Evolutionary conservation across 2,888 invertebrate genomes (phyloP), one percentile per base, ranked within the genome.

Genomic region (Stegana nigrithorax): DNA sequence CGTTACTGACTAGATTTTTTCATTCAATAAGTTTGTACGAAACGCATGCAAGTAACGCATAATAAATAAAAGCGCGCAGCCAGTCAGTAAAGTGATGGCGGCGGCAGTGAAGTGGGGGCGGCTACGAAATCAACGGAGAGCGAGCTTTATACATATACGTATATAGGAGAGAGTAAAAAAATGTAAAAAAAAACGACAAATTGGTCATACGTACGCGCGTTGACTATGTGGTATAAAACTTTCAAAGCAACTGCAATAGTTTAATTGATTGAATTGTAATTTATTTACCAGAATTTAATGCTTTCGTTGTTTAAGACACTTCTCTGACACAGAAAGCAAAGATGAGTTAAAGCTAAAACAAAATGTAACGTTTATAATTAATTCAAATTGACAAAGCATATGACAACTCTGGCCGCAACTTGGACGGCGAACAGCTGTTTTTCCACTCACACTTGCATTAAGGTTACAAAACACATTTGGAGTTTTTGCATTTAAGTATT

Each of bases 401-500:
- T 10, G 2, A n/a, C 8, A 12, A 5, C 23, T 4, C 21, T 17
- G n/a, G 14, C 10, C 39, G 32, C 32, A 5, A 32, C n/a, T n/a
- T 36, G 36, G 12, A 25, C 8, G 1, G 25, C 25, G 23, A 47
- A 23, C 23, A 47, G 23, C 23, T 47, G 25, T 17, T 0, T 17
- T 4, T 4, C 2, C 32, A 39, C 39, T 39, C 7, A 14, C 14
- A 39, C 10, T 39, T 47, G 25, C 25, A 8, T 47, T 47, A 10
- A 17, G 8, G 47, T 47, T 47, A 47, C 47, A 47, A 47, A 47
- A 47, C 47, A 47, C 47, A 36, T 36, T n/a, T 10, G 12, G 6
- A 47, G 2, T 12, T 1, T 47, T 10, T 47, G n/a, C 12, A 12
- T 23, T 47, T 23, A 7, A 21, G 10, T 12, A 19, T 12, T 10